Percentiles rank a stretch among this genome's conserved stretches.
phyloP scores from a whole-genome alignment of 1,140 invertebrate species.

The Pseudoatta argentina region DNA sequence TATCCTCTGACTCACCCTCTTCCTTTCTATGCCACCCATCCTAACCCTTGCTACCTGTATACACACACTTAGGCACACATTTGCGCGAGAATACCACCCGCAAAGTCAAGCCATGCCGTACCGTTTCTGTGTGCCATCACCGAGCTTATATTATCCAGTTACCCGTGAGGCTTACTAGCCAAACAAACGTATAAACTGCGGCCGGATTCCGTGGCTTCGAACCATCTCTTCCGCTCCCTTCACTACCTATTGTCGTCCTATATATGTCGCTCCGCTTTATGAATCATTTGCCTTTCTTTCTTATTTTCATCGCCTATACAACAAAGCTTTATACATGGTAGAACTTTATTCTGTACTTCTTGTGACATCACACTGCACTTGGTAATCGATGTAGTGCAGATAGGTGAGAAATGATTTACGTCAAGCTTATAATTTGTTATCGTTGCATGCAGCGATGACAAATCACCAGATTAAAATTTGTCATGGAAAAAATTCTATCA shows the following conservation, averaged over 20 bases:
- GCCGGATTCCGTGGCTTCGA: slow-evolving; percentile 69
- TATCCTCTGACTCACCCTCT: slow-evolving; percentile 69
- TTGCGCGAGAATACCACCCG: slow-evolving; percentile 69
- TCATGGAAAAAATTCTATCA: not conserved
- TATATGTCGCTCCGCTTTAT: not conserved
- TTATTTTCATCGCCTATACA: not conserved
- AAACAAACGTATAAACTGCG: slow-evolving; percentile 79
- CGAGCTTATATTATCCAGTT: slow-evolving; percentile 81
- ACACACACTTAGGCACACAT: slow-evolving; percentile 75
- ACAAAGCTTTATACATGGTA: not conserved
- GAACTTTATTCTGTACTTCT: slow-evolving; percentile 8
- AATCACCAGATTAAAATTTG: not conserved
- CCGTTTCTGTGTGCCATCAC: slow-evolving; percentile 63
- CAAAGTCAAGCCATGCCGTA: slow-evolving; percentile 76
- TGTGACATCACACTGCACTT: not conserved
- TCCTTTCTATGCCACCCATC: slow-evolving; percentile 50
- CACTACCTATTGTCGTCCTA: not conserved
- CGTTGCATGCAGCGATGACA: not conserved
- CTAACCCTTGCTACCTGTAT: slow-evolving; percentile 62
- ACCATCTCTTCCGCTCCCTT: not conserved
- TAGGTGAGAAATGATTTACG: slow-evolving; percentile 26
- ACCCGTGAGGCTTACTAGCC: slow-evolving; percentile 78
- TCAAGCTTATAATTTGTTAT: not conserved
- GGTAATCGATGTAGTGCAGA: slow-evolving; percentile 21
- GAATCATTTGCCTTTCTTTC: slow-evolving; percentile 1